Base-by-base conservation (phyloP, 2,888 invertebrate genomes). In the Eilema depressum region DNA sequence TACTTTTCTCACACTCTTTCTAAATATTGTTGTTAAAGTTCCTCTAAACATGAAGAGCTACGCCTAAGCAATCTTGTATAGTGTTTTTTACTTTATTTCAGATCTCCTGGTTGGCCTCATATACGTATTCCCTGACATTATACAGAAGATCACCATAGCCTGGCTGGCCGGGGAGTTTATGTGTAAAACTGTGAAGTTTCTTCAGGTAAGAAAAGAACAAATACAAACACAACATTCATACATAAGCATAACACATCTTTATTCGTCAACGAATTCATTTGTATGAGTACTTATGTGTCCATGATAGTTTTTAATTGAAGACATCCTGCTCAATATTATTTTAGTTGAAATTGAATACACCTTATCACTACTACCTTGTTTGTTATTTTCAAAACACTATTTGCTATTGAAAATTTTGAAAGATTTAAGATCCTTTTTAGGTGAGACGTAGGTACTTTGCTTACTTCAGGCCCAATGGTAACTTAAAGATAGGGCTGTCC, bases 121-220 rank as follows among this genome's bases (percentile, higher is more conserved):
- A 86, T 98, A 97, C 90, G 98, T 99, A 53, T 96, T 98, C 76
- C 98, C 98, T 17, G 99, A 99, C 86, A 98, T 99, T 74, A 96
- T 98, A 70, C 98, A 98, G 97, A 97, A 98, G 86, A 97, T 98
- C 75, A 98, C 98, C 3, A 97, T 99, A 70, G 97, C 97, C 3
- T 99, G 98, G 98, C 96, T 98, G 79, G 98, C 98, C 0, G 98
- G 98, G 4, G 98, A 98, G 89, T 93, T 97, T 65, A 98, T 98
- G 86, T 99, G 98, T 95, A 99, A 98, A 92, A 90, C 98, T 75
- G 97, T 98, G 76, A 97, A 97, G 84, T 99, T 98, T 90, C 95
- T 97, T 64, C 98, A 98, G 96, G 97, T 97, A 62, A 76, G 82
- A 33, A 25, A 53, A 5, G 26, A 63, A 25, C 14, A 3, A 25